These are phyloP conservation scores for Lacerta bilineata DNA, from an alignment of 2,797 vertebrate genomes.

Conservation along the genomic window DNA sequence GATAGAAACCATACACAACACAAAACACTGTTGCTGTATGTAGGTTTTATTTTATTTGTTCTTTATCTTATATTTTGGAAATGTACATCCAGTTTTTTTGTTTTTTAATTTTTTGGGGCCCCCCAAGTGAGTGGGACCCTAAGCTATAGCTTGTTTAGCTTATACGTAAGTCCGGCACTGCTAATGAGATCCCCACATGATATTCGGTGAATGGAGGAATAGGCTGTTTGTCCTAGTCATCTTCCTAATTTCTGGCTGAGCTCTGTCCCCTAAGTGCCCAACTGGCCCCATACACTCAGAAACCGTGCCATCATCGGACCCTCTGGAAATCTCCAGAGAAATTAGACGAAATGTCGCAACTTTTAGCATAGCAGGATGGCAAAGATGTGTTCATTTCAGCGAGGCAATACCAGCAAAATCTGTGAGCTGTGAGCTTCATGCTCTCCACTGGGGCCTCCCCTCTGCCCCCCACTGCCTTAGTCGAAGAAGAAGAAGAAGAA, in stretches of 20 bases:
- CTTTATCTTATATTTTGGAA: too few relatives aligned
- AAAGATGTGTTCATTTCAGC: accelerated
- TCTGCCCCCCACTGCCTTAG: background rate
- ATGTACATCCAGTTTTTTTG: too few relatives aligned
- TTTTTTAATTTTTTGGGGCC: too few relatives aligned
- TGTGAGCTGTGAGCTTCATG: background rate
- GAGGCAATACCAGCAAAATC: background rate
- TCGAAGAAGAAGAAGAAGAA: background rate
- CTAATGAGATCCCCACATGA: background rate
- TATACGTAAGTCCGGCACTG: too few relatives aligned
- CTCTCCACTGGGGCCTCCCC: background rate
- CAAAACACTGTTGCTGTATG: too few relatives aligned
- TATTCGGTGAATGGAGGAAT: background rate
- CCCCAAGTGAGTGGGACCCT: too few relatives aligned
- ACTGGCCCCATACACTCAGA: background rate
- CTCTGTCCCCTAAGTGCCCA: background rate
- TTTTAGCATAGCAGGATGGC: background rate
- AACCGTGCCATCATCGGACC: background rate
- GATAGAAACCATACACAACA: too few relatives aligned
- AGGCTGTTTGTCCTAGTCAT: background rate
- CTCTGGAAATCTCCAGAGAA: background rate
- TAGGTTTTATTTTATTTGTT: too few relatives aligned
- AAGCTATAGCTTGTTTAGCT: too few relatives aligned
- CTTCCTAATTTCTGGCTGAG: background rate
- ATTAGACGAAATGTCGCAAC: background rate